Evolutionary conservation across 2,113 vertebrate species (phyloP).

Genomic region (Sylvietta virens): DNA sequence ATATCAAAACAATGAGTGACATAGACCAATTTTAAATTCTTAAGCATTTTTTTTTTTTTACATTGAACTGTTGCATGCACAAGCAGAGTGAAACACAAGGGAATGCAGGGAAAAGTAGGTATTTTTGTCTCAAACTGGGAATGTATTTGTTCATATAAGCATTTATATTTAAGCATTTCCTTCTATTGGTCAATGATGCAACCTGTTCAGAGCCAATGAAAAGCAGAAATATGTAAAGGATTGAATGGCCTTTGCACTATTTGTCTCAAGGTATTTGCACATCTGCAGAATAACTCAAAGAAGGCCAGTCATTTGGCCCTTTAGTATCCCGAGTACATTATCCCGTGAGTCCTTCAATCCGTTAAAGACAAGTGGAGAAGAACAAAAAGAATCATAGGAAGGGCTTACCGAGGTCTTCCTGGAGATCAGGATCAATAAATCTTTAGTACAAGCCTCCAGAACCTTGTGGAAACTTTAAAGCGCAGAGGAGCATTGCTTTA

Average conservation of each 20-base stretch:
- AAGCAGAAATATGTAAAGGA: neutral
- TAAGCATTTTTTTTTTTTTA: neutral
- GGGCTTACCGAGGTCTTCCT: neutral
- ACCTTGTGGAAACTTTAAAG: neutral
- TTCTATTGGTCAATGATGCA: neutral
- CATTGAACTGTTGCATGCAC: neutral
- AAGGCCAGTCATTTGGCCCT: neutral
- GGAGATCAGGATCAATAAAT: neutral
- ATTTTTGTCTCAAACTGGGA: neutral
- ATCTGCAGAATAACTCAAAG: neutral
- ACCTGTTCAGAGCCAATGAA: neutral
- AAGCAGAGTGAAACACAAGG: neutral
- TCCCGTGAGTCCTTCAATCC: neutral
- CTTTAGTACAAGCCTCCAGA: neutral
- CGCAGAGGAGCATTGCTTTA: neutral
- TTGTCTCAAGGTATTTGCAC: neutral
- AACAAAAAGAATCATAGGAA: neutral
- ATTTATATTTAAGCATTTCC: neutral
- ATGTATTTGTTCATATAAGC: neutral
- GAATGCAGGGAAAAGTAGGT: neutral
- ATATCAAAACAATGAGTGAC: neutral
- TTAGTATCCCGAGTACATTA: neutral
- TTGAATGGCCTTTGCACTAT: neutral
- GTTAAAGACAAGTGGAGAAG: neutral
- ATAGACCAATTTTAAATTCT: neutral